Conservation (phyloP, 2,113 vertebrate genomes). For the Genyomyrus donnyi region DNA sequence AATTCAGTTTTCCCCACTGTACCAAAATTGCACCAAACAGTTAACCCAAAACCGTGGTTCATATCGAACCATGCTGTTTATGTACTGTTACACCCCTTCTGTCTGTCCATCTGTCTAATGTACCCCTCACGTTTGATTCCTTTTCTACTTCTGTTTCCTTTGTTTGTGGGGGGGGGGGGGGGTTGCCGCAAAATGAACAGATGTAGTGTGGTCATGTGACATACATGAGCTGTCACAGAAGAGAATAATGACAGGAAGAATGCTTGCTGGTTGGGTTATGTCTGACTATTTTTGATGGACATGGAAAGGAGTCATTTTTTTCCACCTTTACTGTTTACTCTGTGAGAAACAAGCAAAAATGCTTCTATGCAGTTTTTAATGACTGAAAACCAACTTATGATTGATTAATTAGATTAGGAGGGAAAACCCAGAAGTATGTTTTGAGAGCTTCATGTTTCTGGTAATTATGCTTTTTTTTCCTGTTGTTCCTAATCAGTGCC, state of each 20-base stretch:
- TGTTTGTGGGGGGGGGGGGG: background rate
- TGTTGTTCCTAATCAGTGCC: background rate
- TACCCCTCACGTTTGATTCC: background rate
- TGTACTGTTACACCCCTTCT: background rate
- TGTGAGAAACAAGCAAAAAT: background rate
- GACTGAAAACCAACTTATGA: background rate
- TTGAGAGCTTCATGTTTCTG: background rate
- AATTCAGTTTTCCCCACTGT: background rate
- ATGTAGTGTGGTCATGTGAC: background rate
- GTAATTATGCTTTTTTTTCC: background rate
- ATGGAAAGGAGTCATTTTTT: background rate
- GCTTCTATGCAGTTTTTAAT: background rate
- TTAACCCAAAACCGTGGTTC: background rate
- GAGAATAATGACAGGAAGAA: background rate
- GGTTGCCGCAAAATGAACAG: background rate
- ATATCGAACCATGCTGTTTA: background rate
- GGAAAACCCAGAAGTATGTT: background rate
- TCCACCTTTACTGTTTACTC: background rate
- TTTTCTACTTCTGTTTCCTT: background rate
- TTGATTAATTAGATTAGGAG: background rate
- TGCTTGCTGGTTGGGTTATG: background rate
- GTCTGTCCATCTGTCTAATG: background rate
- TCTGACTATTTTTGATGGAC: background rate
- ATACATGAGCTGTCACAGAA: background rate
- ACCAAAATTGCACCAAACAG: background rate